Evolutionary conservation across 2,113 vertebrate species (phyloP).

Genomic region (human): DNA sequence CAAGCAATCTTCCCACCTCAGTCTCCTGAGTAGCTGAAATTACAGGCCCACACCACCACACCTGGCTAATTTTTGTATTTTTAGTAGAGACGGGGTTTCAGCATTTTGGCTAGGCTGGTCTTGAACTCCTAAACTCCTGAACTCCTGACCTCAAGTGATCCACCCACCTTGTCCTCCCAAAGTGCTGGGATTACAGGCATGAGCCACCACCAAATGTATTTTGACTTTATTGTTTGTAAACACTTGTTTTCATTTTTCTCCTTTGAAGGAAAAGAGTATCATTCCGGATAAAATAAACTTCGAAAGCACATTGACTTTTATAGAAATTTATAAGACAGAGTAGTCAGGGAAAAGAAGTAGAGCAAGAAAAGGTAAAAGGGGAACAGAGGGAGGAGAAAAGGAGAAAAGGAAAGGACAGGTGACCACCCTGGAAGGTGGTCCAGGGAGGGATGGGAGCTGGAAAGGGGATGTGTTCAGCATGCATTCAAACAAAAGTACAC

Average conservation of each 20-base stretch:
- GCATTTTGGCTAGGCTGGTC: no score
- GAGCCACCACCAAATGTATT: not conserved
- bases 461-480: accelerated
- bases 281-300: not conserved
- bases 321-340: accelerated
- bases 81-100: no score
- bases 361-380: not conserved
- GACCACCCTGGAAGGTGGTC: accelerated
- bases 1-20: no score
- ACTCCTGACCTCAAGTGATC: no score
- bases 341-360: no score
- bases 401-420: accelerated
- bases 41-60: no score
- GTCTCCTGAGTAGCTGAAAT: no score
- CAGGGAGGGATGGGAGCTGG: not conserved
- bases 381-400: accelerated
- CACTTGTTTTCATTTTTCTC: not conserved
- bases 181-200: no score
- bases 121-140: no score
- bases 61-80: no score
- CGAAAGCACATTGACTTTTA: not conserved
- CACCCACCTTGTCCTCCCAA: no score
- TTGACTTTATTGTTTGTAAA: not conserved
- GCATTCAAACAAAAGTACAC: not conserved
- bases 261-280: not conserved